Evolutionary conservation across 2,888 invertebrate genomes (phyloP), one percentile per base, ranked within the genome.

Genomic region (Hedychridium roseum): DNA sequence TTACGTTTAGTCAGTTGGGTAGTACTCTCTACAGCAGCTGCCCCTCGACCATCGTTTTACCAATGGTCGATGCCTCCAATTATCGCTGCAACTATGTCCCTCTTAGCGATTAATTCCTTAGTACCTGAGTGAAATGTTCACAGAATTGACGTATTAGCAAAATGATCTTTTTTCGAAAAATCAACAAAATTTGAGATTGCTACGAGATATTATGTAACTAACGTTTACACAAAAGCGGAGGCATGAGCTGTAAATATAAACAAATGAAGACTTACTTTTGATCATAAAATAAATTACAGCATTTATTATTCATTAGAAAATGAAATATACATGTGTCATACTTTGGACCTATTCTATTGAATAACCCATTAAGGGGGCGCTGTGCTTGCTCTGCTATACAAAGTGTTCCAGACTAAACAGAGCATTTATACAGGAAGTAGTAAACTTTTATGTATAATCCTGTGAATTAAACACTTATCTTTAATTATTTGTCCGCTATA

Each of bases 51-150:
- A n/a, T 53, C 63, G 2, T 64, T 71, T 53, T 73, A 74, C 58
- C 73, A 76, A 34, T 76, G 72, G 68, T 70, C 50, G 43, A 70
- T 78, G 43, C 71, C 78, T 38, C 76, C 76, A 2, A 39, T 66
- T 21, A 52, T 72, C 5, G 68, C 76, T 4, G 20, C 54, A 21
- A 45, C 56, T 6, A 31, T 68, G 14, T 42, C 47, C 21, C 48
- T 70, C 12, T 52, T 74, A 45, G 53, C 65, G 17, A 20, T 74
- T 37, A 57, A 69, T 60, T 60, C 61, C 6, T 17, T 68, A 6
- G 56, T 62, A 32, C 47, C 57, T 34, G 18, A 46, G 3, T 17
- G 20, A 31, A n/a, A 3, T 18, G 14, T 11, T 21, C n/a, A n/a
- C n/a, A n/a, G n/a, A n/a, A n/a, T n/a, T n/a, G n/a, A n/a, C n/a